Evolutionary conservation across 1,140 invertebrate species (phyloP).

Genomic region (Hypothenemus hampei): DNA sequence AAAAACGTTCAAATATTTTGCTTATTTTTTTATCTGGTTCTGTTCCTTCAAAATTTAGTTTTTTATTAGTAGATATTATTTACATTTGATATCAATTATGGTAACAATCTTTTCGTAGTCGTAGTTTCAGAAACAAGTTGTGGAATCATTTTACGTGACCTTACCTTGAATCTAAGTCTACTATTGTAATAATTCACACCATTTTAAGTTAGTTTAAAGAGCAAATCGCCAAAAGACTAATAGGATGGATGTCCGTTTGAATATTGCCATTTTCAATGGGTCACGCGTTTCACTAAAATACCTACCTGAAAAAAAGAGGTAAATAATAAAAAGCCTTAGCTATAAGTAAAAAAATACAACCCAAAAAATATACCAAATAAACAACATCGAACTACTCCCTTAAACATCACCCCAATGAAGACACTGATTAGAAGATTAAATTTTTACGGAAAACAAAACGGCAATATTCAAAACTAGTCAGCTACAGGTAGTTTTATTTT

Average conservation of each 20-base stretch:
- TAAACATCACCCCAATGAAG: neutral
- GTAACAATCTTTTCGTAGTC: too few species aligned
- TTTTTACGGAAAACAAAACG: conserved; percentile 9
- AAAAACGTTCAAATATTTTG: too few species aligned
- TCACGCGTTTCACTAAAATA: conserved; percentile 17
- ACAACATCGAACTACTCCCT: neutral
- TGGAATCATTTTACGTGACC: too few species aligned
- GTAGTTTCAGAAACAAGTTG: too few species aligned
- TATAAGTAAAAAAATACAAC: conserved; percentile 1
- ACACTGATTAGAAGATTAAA: too few species aligned
- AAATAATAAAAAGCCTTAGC: neutral
- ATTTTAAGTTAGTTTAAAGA: conserved; percentile 11
- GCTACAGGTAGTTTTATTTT: conserved; percentile 27
- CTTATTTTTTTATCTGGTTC: too few species aligned
- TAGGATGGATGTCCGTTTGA: conserved; percentile 22
- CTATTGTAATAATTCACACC: conserved; percentile 3
- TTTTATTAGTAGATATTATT: too few species aligned
- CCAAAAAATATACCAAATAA: conserved; percentile 13
- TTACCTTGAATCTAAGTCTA: conserved; percentile 13
- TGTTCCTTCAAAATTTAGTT: too few species aligned
- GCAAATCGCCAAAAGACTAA: conserved; percentile 28
- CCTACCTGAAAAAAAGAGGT: conserved; percentile 24
- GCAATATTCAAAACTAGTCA: conserved; percentile 30
- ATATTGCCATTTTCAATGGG: conserved; percentile 35
- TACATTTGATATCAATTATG: too few species aligned